Conservation (phyloP, 2,113 vertebrate genomes). For the Lampris incognitus region DNA sequence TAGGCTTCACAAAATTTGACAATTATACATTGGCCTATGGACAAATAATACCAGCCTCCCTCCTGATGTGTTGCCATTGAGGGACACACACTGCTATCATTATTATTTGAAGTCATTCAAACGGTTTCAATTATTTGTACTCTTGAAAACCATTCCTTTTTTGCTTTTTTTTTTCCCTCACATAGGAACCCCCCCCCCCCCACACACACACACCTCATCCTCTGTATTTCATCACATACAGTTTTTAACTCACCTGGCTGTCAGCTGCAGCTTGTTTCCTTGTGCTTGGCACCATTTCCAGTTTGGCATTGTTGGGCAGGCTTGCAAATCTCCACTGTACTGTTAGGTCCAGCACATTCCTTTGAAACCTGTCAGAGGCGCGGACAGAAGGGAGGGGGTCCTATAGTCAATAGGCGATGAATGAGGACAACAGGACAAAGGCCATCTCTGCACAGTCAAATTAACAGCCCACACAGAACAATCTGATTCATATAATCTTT, state of each 20-base stretch:
- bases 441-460: not conserved
- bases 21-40: too few relatives aligned
- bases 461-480: not conserved
- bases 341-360: slow-evolving; percentile 90
- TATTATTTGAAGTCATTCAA: too few relatives aligned
- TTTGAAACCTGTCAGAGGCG: slow-evolving; percentile 89
- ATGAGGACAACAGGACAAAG: not conserved
- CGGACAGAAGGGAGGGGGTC: not conserved
- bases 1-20: too few relatives aligned
- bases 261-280: slow-evolving; percentile 76
- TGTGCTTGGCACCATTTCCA: slow-evolving; percentile 91
- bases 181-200: not conserved
- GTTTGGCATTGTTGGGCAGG: slow-evolving; percentile 96
- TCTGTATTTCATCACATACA: not conserved
- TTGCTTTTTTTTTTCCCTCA: too few relatives aligned
- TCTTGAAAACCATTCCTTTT: too few relatives aligned
- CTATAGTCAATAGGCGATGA: not conserved
- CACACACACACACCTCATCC: not conserved
- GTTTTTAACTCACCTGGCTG: slow-evolving; percentile 80
- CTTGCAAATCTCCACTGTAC: slow-evolving; percentile 95
- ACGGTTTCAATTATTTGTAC: too few relatives aligned
- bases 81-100: not conserved
- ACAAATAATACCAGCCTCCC: too few relatives aligned
- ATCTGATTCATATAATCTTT: not conserved
- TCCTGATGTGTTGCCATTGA: too few relatives aligned